phyloP scores from a whole-genome alignment of 2,888 invertebrate species.

The Himalopsyche tibetana region DNA sequence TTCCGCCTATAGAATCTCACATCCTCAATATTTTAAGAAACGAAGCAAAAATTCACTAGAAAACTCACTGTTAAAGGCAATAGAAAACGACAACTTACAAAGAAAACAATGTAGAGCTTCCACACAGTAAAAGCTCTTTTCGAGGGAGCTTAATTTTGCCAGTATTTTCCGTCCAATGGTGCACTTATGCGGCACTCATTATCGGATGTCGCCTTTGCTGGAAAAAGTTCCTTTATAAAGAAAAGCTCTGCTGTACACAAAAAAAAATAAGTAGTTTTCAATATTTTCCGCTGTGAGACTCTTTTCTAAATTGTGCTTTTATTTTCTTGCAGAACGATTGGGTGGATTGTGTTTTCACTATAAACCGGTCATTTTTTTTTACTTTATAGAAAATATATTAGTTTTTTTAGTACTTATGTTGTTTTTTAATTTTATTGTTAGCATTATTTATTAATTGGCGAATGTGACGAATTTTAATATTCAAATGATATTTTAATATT shows the following conservation, averaged over 20 bases:
- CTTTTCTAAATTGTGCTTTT: background rate
- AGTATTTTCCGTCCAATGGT: conserved; percentile 16
- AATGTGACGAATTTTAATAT: no score
- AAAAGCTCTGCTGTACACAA: background rate
- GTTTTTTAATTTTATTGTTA: no score
- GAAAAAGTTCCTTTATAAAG: conserved; percentile 7
- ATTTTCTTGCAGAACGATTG: no score
- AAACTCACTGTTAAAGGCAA: background rate
- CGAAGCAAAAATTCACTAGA: no score
- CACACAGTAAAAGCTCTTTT: background rate
- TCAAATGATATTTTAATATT: no score
- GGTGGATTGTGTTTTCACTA: no score
- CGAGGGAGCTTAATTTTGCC: conserved; percentile 18
- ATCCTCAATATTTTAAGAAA: no score
- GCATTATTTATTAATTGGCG: no score
- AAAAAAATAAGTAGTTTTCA: conserved; percentile 3
- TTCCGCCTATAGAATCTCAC: no score
- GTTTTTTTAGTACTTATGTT: no score
- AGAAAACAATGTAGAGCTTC: background rate
- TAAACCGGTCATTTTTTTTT: no score
- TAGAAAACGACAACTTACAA: conserved; percentile 4
- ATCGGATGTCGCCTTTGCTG: conserved; percentile 16
- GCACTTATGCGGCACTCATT: conserved; percentile 43
- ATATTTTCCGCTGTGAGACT: background rate
- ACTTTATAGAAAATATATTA: no score